These are phyloP conservation scores for Oriolus oriolus DNA, from an alignment of 2,113 vertebrate species.

Conservation along the genomic window DNA sequence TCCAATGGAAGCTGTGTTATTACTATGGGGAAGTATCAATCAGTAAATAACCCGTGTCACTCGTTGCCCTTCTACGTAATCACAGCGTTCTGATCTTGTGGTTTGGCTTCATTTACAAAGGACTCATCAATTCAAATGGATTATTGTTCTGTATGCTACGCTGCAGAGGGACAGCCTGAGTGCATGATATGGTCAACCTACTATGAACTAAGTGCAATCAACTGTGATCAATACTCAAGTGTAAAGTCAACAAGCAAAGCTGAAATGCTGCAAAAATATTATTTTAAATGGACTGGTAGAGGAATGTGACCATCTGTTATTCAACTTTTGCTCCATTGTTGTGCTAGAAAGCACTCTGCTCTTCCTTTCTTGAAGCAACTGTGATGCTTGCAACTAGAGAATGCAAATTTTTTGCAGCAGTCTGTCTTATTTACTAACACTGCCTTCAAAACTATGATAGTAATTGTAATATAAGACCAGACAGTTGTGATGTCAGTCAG, in stretches of 20 bases:
- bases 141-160: background rate
- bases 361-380: background rate
- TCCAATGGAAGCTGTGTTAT: slow-evolving; percentile 14
- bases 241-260: background rate
- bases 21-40: slow-evolving; percentile 32
- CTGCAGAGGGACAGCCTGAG: background rate
- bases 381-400: background rate
- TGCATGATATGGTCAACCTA: background rate
- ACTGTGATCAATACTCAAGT: background rate
- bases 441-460: background rate
- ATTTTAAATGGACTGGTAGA: background rate
- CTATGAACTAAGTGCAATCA: background rate
- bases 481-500: background rate
- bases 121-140: background rate
- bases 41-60: slow-evolving; percentile 42
- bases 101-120: slow-evolving; percentile 47
- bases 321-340: background rate
- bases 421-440: background rate
- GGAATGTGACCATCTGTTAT: background rate
- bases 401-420: background rate
- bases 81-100: slow-evolving; percentile 29
- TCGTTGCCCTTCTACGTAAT: background rate
- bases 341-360: background rate
- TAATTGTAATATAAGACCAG: background rate
- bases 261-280: background rate